Conservation (phyloP, 2,113 vertebrate species). For the Podocnemis expansa region DNA sequence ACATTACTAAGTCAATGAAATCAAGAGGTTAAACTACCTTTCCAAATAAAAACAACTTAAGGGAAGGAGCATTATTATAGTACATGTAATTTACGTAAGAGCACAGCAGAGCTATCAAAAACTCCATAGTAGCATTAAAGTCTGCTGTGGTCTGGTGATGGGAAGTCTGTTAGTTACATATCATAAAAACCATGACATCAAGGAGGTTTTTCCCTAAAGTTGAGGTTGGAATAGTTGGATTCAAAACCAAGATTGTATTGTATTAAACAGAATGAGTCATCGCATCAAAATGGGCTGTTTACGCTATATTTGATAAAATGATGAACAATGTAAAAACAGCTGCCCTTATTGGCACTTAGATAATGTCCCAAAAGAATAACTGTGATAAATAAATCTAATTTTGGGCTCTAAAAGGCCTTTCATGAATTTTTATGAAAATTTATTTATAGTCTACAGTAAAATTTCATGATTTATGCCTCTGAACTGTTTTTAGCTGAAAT, state of each 20-base stretch:
- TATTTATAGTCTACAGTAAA: background rate
- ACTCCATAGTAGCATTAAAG: background rate
- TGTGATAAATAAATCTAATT: background rate
- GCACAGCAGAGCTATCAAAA: background rate
- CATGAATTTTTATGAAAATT: background rate
- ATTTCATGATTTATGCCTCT: background rate
- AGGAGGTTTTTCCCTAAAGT: background rate
- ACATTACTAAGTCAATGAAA: background rate
- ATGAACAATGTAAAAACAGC: background rate
- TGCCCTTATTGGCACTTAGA: background rate
- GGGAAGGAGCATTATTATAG: background rate
- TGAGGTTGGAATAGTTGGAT: background rate
- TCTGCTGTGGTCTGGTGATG: background rate
- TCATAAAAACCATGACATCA: background rate
- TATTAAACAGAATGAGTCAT: background rate
- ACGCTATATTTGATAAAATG: background rate
- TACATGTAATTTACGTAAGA: constrained; percentile 1
- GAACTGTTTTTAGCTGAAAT: background rate
- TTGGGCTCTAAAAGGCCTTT: background rate
- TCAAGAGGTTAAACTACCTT: background rate
- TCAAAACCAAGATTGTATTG: background rate
- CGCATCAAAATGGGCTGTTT: background rate
- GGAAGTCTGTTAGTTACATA: background rate
- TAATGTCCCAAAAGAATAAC: background rate
- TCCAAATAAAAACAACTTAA: background rate